Conservation (phyloP, 2,888 invertebrate genomes). For the Calameuta pallipes region DNA sequence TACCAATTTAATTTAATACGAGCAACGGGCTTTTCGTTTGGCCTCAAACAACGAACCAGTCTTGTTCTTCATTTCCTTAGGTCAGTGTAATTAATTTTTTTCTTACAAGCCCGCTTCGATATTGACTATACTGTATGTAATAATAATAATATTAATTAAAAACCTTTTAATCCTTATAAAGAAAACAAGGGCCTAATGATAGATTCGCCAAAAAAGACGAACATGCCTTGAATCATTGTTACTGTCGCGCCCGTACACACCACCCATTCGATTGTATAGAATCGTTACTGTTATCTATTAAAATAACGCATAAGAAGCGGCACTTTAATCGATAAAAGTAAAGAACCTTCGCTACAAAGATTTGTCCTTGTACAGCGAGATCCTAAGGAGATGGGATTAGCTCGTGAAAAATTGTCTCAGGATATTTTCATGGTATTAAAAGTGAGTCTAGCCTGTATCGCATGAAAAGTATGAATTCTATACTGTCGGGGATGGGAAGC, state of each 20-base stretch:
- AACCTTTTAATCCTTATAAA: neutral
- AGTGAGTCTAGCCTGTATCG: conserved; percentile 21
- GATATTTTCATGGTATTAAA: neutral
- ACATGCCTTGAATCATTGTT: neutral
- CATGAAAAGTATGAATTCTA: conserved; percentile 17
- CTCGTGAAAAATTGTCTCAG: neutral
- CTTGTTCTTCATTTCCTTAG: neutral
- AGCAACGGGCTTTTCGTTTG: neutral
- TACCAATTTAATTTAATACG: neutral
- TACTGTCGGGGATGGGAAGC: conserved; percentile 22
- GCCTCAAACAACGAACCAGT: neutral
- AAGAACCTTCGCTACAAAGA: neutral
- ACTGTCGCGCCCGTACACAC: no score
- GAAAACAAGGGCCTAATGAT: neutral
- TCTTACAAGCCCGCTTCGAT: neutral
- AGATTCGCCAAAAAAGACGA: neutral
- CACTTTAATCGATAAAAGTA: neutral
- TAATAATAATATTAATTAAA: neutral
- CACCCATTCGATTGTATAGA: no score
- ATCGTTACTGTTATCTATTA: neutral
- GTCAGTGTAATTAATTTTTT: neutral
- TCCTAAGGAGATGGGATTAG: neutral
- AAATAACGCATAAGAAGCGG: neutral
- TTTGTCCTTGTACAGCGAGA: neutral
- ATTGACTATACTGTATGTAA: neutral